phyloP scores from a whole-genome alignment of 2,113 vertebrate species.

The Chlorocebus sabaeus region DNA sequence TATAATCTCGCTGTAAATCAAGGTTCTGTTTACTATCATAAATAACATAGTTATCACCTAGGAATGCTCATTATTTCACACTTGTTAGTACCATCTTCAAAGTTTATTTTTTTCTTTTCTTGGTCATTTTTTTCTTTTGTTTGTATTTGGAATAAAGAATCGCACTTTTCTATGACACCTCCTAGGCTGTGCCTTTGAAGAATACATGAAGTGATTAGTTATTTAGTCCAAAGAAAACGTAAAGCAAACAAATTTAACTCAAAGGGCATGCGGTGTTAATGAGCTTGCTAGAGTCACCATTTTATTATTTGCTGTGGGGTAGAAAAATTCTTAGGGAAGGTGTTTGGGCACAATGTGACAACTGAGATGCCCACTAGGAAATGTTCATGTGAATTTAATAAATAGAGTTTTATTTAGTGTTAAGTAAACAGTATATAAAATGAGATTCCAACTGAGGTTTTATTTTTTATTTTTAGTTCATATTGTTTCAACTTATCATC shows the following conservation, averaged over 20 bases:
- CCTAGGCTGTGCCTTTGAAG: neutral
- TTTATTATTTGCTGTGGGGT: neutral
- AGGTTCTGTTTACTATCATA: neutral
- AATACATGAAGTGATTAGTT: neutral
- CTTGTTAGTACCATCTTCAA: neutral
- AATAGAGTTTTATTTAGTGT: neutral
- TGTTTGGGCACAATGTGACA: neutral
- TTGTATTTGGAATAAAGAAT: neutral
- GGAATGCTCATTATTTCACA: neutral
- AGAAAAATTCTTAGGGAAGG: neutral
- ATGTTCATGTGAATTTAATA: neutral
- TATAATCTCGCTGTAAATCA: neutral
- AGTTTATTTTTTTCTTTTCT: neutral
- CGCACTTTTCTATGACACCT: accelerated
- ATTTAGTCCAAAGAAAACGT: neutral
- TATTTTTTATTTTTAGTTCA: neutral
- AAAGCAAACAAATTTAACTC: neutral
- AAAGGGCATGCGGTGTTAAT: neutral
- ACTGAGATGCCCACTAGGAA: neutral
- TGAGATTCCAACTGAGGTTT: neutral
- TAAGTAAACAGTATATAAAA: neutral
- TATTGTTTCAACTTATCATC: neutral
- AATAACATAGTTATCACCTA: neutral
- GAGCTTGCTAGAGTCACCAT: neutral
- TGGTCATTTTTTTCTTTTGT: neutral